Evolutionary conservation across 2,797 vertebrate species (phyloP), one percentile per base, ranked within the genome.

Genomic region (Scolopax rusticola): DNA sequence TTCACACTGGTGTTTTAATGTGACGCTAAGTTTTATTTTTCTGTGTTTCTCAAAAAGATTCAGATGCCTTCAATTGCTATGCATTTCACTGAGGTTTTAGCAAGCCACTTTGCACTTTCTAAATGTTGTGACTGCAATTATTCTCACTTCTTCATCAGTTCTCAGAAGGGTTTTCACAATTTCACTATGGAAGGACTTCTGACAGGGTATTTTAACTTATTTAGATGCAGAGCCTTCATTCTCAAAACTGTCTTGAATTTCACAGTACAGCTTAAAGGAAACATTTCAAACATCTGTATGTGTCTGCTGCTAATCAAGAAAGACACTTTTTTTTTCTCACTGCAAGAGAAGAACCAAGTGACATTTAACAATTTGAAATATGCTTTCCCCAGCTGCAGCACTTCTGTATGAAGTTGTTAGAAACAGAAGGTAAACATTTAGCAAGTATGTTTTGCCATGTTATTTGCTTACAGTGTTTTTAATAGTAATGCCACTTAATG

Each of bases 121-220:
- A 95, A 96, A 96, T 95, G 91, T 96, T 97, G 89, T 97, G 96
- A 97, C 94, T 97, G 82, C 94, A 97, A 96, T 96, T 97, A 94
- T 95, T 94, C 79, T 96, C 95, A 97, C 91, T 95, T 78, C 89
- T 92, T 97, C 94, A 90, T 88, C 76, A 89, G 61, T 63, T 84
- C 89, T 95, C 86, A 84, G 69, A 96, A 81, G 63, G 23, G 14
- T 73, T 84, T 97, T 95, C 95, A 91, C 71, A 38, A 92, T 94
- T 96, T 95, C 50, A 89, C 45, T 54, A 94, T 20, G 54, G 51
- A 97, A 95, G 28, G 43, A 70, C 61, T 95, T 95, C 61, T 95
- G 75, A 94, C 45, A 95, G 74, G 38, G 59, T 78, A 77, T 95
- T 96, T 97, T 51, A 92, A 89, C 65, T 89, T 94, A 78, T 38